Evolutionary conservation across 2,113 vertebrate genomes (phyloP).

Genomic region (Chelonoidis abingdonii): DNA sequence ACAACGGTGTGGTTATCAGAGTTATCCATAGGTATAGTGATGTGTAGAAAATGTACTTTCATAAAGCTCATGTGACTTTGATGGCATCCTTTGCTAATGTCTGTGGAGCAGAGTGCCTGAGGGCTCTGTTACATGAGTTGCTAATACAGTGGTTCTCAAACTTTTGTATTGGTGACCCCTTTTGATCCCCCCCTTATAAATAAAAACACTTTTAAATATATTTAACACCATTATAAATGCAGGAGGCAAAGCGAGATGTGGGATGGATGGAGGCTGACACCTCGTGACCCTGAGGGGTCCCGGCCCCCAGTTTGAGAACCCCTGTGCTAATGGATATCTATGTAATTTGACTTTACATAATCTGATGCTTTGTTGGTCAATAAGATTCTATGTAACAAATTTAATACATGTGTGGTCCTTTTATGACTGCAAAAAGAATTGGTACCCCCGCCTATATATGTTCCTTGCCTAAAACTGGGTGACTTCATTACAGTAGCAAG

Average conservation of each 20-base stretch:
- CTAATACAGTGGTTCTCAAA: background rate
- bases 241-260: too few species aligned
- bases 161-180: too few species aligned
- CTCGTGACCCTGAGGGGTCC: too few species aligned
- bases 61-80: background rate
- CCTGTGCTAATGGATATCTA: background rate
- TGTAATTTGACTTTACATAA: background rate
- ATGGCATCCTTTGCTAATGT: background rate
- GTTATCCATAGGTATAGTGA: background rate
- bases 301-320: too few species aligned
- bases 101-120: background rate
- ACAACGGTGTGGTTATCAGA: too few species aligned
- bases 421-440: constrained; percentile 13
- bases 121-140: background rate
- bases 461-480: background rate
- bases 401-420: background rate
- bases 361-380: background rate
- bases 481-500: background rate
- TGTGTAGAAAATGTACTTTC: background rate
- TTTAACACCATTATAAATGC: too few species aligned
- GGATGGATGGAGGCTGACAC: too few species aligned
- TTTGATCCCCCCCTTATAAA: too few species aligned
- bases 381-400: background rate
- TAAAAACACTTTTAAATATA: too few species aligned
- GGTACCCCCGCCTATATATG: background rate